These are phyloP conservation scores for Copsychus sechellarum DNA, from an alignment of 2,113 vertebrate species.

Conservation along the genomic window DNA sequence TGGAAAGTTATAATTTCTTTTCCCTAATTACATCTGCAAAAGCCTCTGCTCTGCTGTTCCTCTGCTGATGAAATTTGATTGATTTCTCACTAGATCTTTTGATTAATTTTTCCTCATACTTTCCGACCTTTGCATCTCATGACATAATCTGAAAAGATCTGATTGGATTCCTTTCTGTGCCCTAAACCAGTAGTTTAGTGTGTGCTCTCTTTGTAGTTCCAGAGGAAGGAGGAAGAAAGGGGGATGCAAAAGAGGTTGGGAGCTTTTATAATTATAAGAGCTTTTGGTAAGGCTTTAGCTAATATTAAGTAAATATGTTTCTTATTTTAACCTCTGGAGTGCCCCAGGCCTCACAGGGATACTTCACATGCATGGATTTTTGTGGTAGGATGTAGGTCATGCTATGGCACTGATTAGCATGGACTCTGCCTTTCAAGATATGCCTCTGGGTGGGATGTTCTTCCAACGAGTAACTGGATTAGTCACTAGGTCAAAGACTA, in stretches of 20 bases:
- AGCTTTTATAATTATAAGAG: slow-evolving; percentile 47
- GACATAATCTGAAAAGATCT: neutral
- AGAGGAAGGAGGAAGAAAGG: neutral
- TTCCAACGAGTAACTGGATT: slow-evolving; percentile 54
- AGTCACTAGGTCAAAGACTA: slow-evolving; percentile 49
- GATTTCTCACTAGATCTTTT: neutral
- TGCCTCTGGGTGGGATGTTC: slow-evolving; percentile 45
- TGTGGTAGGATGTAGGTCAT: slow-evolving; percentile 51
- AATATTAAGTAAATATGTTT: slow-evolving; percentile 61
- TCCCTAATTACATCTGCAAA: neutral
- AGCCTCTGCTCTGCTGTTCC: neutral
- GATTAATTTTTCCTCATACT: neutral
- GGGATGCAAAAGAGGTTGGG: neutral
- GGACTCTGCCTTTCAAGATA: slow-evolving; percentile 41
- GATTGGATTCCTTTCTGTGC: neutral
- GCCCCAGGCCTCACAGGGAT: slow-evolving; percentile 8
- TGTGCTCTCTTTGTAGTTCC: neutral
- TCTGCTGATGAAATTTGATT: neutral
- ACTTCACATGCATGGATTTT: slow-evolving; percentile 37
- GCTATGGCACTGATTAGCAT: slow-evolving; percentile 37
- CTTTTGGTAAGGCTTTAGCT: slow-evolving; percentile 53
- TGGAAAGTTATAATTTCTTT: neutral
- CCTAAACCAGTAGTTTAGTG: neutral
- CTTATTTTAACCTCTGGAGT: slow-evolving; percentile 67
- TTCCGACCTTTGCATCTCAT: neutral